phyloP scores from a whole-genome alignment of 2,888 invertebrate genomes.

The Cerceris rybyensis region DNA sequence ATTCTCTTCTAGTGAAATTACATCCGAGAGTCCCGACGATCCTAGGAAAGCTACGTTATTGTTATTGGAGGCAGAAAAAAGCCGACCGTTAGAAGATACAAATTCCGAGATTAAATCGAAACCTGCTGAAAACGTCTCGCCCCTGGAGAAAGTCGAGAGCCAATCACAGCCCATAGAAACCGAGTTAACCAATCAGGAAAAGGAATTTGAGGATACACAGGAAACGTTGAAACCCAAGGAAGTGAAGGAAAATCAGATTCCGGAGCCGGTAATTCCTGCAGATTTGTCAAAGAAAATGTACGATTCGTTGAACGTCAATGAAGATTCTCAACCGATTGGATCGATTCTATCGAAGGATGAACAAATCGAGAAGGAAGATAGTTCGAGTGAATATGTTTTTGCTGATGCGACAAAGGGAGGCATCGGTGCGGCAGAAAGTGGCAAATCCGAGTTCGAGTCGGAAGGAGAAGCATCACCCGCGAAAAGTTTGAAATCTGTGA shows the following conservation, averaged over 20 bases:
- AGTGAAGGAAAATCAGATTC: no score
- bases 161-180: no score
- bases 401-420: slow-evolving; percentile 50
- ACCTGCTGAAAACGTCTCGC: not conserved
- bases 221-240: no score
- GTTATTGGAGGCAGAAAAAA: slow-evolving; percentile 35
- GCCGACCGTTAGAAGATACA: slow-evolving; percentile 5
- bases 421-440: slow-evolving; percentile 63
- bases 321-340: slow-evolving; percentile 43
- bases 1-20: slow-evolving; percentile 19
- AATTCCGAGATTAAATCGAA: slow-evolving; percentile 16
- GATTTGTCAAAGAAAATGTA: no score
- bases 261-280: no score
- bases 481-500: slow-evolving; percentile 57
- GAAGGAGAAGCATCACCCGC: slow-evolving; percentile 75
- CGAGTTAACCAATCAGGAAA: no score
- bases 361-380: slow-evolving; percentile 17
- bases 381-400: slow-evolving; percentile 65
- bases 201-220: no score
- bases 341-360: slow-evolving; percentile 3
- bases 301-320: slow-evolving; percentile 59
- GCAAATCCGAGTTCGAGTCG: slow-evolving; percentile 80
- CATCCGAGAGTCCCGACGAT: slow-evolving; percentile 11
- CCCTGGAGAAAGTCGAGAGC: not conserved
- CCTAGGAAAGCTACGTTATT: slow-evolving; percentile 30